Percentiles rank a stretch among this genome's conserved stretches.
These are phyloP conservation scores for Ridgeia piscesae DNA, from an alignment of 1,140 invertebrate species.

Conservation along the genomic window DNA sequence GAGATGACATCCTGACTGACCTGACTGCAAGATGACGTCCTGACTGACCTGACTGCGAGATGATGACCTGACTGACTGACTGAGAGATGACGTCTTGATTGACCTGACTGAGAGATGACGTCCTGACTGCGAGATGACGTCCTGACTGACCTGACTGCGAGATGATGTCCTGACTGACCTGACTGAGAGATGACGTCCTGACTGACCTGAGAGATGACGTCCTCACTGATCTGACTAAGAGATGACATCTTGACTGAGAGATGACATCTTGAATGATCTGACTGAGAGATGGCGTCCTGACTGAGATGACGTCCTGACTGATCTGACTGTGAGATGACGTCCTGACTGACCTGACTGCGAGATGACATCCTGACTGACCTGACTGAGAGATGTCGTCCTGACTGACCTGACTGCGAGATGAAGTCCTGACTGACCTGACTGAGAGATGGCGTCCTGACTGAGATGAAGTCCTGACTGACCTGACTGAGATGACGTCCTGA, in stretches of 20 bases:
- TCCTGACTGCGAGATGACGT: conserved; percentile 63
- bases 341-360: conserved; percentile 59
- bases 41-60: too few species aligned
- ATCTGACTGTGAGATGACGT: conserved; percentile 77
- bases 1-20: too few species aligned
- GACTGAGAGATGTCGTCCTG: background rate
- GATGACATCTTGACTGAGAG: conserved; percentile 69
- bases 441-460: conserved; percentile 33
- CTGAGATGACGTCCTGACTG: conserved; percentile 26
- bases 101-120: conserved; percentile 46
- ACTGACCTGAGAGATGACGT: conserved; percentile 8
- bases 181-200: conserved; percentile 80
- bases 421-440: conserved; percentile 55
- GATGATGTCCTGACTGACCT: conserved; percentile 54
- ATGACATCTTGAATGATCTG: conserved; percentile 70
- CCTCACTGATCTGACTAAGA: conserved; percentile 41
- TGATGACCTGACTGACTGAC: conserved; percentile 69
- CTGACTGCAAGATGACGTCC: too few species aligned
- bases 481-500: too few species aligned
- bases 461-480: conserved; percentile 62
- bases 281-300: conserved; percentile 9
- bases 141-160: conserved; percentile 64
- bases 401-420: conserved; percentile 52
- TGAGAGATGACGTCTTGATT: conserved; percentile 72
- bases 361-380: background rate